phyloP scores from a whole-genome alignment of 2,888 invertebrate species.

The Ceriagrion tenellum region DNA sequence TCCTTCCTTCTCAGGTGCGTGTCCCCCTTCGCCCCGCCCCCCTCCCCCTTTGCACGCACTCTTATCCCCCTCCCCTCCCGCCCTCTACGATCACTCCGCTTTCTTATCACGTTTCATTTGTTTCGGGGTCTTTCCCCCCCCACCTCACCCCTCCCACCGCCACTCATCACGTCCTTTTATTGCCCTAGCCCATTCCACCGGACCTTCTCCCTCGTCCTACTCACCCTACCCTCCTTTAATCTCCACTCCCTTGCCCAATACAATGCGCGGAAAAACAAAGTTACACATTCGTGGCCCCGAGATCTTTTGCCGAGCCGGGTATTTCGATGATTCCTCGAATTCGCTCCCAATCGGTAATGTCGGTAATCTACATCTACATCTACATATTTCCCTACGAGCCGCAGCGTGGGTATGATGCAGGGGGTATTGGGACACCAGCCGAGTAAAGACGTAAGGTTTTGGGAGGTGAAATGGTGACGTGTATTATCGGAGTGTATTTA shows the following conservation, averaged over 20 bases:
- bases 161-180: constrained; percentile 60
- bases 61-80: background rate
- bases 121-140: constrained; percentile 40
- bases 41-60: background rate
- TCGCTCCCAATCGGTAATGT: no score
- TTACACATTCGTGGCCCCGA: no score
- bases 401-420: no score
- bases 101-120: constrained; percentile 67
- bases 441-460: no score
- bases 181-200: constrained; percentile 7
- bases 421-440: no score
- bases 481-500: no score
- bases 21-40: background rate
- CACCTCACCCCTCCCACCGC: constrained; percentile 28
- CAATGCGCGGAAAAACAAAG: no score
- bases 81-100: constrained; percentile 45
- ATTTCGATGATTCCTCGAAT: no score
- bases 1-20: background rate
- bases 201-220: background rate
- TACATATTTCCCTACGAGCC: no score
- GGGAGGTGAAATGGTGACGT: no score
- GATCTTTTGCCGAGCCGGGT: no score
- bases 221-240: background rate
- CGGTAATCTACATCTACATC: no score
- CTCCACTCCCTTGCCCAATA: background rate